Conservation (phyloP, 2,888 invertebrate species). For the Cryptosula pallasiana region DNA sequence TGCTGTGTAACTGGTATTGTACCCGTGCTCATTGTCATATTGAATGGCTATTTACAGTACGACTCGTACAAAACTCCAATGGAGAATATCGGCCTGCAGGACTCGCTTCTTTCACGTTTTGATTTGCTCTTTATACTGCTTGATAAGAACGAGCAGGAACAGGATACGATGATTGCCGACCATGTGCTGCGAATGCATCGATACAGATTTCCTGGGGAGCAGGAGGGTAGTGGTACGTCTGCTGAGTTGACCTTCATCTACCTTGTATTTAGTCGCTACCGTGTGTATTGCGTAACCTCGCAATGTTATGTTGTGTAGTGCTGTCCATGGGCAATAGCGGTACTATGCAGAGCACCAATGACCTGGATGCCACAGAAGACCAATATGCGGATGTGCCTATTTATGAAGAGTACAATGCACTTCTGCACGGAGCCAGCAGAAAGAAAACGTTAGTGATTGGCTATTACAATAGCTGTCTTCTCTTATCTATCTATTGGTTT, state of each 20-base stretch:
- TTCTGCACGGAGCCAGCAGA: conserved; percentile 76
- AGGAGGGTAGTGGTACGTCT: conserved; percentile 77
- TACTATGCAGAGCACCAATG: conserved; percentile 79
- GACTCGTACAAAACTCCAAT: conserved; percentile 98
- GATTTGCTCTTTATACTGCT: conserved; percentile 95
- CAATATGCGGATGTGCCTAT: conserved; percentile 56
- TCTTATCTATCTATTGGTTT: background rate
- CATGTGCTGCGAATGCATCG: conserved; percentile 96
- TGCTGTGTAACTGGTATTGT: conserved; percentile 1
- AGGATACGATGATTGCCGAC: conserved; percentile 84
- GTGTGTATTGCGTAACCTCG: too few relatives aligned
- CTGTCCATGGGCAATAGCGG: conserved; percentile 74
- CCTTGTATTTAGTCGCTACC: too few relatives aligned
- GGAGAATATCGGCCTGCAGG: conserved; percentile 97
- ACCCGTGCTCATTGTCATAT: too few relatives aligned
- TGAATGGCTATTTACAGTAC: conserved; percentile 62
- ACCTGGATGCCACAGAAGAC: conserved; percentile 60
- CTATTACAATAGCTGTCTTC: background rate
- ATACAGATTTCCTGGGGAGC: conserved; percentile 85
- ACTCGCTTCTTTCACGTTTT: conserved; percentile 82
- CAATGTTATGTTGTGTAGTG: too few relatives aligned
- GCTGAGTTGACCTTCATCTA: background rate
- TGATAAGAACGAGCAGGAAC: conserved; percentile 78
- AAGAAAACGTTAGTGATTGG: conserved; percentile 58
- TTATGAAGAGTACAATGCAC: conserved; percentile 86